Percentiles rank a stretch among this genome's conserved stretches.
Evolutionary conservation across 2,113 vertebrate genomes (phyloP).

Genomic region (Pelodiscus sinensis): DNA sequence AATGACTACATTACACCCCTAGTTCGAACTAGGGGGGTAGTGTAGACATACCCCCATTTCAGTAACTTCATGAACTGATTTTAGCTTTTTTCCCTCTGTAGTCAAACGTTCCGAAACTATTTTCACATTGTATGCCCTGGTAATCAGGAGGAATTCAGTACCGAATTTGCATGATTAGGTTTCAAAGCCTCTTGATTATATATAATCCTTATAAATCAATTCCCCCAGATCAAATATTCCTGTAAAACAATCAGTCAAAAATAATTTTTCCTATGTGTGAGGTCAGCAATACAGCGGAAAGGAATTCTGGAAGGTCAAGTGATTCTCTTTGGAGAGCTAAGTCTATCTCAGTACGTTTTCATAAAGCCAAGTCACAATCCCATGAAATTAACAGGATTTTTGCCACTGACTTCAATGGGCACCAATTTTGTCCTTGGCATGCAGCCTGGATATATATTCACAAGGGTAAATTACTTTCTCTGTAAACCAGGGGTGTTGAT

Average conservation of each 20-base stretch:
- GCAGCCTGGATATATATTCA: fast-evolving
- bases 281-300: fast-evolving
- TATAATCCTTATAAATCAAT: neutral
- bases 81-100: neutral
- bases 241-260: neutral
- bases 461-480: neutral
- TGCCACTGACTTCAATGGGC: neutral
- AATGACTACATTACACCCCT: too few species aligned
- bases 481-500: neutral
- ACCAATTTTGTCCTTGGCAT: fast-evolving
- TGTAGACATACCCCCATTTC: too few species aligned
- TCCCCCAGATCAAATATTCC: neutral
- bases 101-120: neutral
- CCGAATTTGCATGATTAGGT: fast-evolving
- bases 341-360: neutral
- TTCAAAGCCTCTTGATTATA: neutral
- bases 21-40: too few species aligned
- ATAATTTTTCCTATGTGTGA: neutral
- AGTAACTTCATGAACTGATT: neutral
- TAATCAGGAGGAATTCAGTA: neutral
- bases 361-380: neutral
- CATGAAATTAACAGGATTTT: neutral
- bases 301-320: neutral
- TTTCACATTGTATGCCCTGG: fast-evolving
- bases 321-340: neutral